Percentiles rank a stretch among this genome's conserved stretches.
These are phyloP conservation scores for Osmoderma eremita DNA, from an alignment of 2,888 invertebrate genomes.

Conservation along the genomic window DNA sequence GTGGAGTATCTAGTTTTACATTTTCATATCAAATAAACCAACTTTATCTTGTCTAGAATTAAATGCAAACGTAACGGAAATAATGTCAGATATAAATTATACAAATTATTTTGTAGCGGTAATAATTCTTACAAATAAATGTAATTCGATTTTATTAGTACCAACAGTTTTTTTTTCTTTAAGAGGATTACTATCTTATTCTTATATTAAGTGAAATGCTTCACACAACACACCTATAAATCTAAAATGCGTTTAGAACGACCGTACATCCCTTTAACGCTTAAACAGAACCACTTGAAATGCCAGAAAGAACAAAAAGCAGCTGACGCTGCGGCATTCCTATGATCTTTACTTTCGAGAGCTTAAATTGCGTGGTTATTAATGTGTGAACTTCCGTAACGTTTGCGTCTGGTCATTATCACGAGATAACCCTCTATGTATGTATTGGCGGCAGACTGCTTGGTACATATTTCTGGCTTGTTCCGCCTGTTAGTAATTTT, in stretches of 20 bases:
- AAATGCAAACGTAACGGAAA: no score
- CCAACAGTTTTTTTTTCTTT: not conserved
- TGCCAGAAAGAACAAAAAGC: not conserved
- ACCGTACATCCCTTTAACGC: not conserved
- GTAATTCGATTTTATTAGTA: no score
- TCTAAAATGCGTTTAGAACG: not conserved
- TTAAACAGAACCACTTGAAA: slow-evolving; percentile 11
- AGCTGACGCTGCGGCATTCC: slow-evolving; percentile 1
- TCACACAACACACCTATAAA: no score
- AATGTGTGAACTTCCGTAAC: slow-evolving; percentile 28
- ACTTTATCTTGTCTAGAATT: no score
- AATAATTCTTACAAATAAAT: no score
- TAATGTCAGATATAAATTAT: no score
- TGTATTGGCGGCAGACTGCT: slow-evolving; percentile 10
- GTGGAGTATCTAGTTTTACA: not conserved
- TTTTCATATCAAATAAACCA: no score
- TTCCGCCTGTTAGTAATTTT: slow-evolving; percentile 27
- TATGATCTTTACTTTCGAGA: slow-evolving; percentile 16
- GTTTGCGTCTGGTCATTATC: slow-evolving; percentile 25
- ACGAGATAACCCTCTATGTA: slow-evolving; percentile 6
- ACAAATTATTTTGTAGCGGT: no score
- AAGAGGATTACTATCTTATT: not conserved
- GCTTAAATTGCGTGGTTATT: slow-evolving; percentile 36
- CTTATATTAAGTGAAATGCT: not conserved
- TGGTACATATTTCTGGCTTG: slow-evolving; percentile 14